Base-by-base conservation (phyloP, 2,888 invertebrate species). In the Dolichopus griseipennis region DNA sequence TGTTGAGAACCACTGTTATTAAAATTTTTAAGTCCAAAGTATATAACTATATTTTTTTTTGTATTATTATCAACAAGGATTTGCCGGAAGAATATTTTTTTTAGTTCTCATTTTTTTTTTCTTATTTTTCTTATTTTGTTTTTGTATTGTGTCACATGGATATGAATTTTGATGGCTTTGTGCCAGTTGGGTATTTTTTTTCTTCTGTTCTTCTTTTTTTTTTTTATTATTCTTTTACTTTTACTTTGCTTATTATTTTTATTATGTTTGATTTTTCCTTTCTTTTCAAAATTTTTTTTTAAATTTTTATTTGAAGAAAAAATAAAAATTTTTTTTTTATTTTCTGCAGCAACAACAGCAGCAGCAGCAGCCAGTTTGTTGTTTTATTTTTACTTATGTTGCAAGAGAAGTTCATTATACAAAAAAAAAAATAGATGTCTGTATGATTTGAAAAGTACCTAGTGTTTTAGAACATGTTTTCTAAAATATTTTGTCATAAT, bases 151-250 rank as follows among this genome's bases (percentile, higher is more conserved):
- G 52, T 52, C 52, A 52, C 52, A 52, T 52, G 52, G 18, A 52
- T 52, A 18, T 52, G 52, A 52, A 52, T 52, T 52, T 52, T 52
- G 52, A 52, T 52, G 52, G 52, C 52, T 52, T 52, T 52, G 52
- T 52, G 52, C 52, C 52, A 52, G 52, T 52, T 52, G 52, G 52
- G n/a, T n/a, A n/a, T n/a, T n/a, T n/a, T n/a, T n/a, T n/a, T n/a
- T n/a, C n/a, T n/a, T 52, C 52, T 18, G 9, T 52, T 43, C n/a
- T n/a, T n/a, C 7, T 43, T n/a, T n/a, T n/a, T 5, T 27, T 27
- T 27, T 2, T 27, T 27, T 27, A 10, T 52, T 52, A 9, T 41
- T 41, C 12, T 43, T 27, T 27, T 27, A 27, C 27, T 27, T 27
- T 27, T 27, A 27, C 27, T 27, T 27, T 27, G 27, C 5, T 27